These are phyloP conservation scores for Nansenia antarctica DNA, from an alignment of 2,113 vertebrate genomes.

Conservation along the genomic window DNA sequence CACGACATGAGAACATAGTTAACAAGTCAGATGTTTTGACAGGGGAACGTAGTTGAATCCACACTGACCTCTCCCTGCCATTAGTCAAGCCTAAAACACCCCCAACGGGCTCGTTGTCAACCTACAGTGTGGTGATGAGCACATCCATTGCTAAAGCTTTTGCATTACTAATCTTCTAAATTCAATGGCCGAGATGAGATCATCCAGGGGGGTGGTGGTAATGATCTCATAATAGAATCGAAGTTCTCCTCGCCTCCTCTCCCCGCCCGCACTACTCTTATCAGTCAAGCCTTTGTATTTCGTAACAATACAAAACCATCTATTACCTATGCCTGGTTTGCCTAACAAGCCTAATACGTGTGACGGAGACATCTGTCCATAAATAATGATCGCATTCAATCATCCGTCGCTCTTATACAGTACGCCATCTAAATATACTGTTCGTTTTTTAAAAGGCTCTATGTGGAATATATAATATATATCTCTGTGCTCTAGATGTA, in stretches of 20 bases:
- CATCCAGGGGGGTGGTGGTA: constrained; percentile 7
- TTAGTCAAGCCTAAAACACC: constrained; percentile 28
- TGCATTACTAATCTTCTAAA: constrained; percentile 41
- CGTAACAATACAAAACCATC: constrained; percentile 9
- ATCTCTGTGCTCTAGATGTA: constrained; percentile 33
- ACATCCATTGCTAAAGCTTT: constrained; percentile 27
- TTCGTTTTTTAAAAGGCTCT: neutral
- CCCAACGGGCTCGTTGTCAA: constrained; percentile 35
- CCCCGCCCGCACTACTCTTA: constrained; percentile 14
- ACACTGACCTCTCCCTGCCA: constrained; percentile 21
- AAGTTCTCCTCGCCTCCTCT: constrained; percentile 20
- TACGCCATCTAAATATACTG: neutral
- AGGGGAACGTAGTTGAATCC: too few relatives aligned
- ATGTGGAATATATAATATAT: neutral
- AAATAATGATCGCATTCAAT: constrained; percentile 29
- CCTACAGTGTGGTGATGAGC: constrained; percentile 28
- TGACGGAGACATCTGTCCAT: constrained; percentile 51
- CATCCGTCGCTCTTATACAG: neutral
- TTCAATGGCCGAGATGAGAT: constrained; percentile 42
- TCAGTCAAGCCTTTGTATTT: constrained; percentile 36
- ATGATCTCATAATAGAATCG: constrained; percentile 46
- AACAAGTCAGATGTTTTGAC: constrained; percentile 53
- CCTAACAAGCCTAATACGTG: constrained; percentile 45
- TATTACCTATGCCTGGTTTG: constrained; percentile 45
- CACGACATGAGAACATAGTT: constrained; percentile 18